phyloP scores from a whole-genome alignment of 2,888 invertebrate genomes.

The Gymnocheta viridis region DNA sequence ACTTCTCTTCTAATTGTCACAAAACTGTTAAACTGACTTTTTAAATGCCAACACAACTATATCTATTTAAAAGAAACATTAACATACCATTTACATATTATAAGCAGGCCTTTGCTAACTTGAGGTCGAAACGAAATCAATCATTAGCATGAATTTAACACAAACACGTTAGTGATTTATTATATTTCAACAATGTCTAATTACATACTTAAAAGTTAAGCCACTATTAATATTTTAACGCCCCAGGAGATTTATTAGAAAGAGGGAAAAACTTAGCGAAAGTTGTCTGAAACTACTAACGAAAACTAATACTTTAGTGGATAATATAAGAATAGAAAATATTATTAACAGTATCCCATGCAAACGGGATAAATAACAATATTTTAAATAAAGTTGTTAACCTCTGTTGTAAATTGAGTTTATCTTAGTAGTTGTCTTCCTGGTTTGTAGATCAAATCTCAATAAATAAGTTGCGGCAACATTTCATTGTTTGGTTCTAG shows the following conservation, averaged over 20 bases:
- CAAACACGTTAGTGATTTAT: neutral
- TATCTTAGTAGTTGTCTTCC: slow-evolving; percentile 46
- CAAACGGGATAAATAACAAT: neutral
- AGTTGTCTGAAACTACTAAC: slow-evolving; percentile 37
- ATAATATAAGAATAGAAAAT: neutral
- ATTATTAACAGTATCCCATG: neutral
- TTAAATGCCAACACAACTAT: too few relatives aligned
- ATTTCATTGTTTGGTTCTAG: neutral
- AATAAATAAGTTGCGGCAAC: neutral
- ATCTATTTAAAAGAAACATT: too few relatives aligned
- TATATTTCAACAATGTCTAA: slow-evolving; percentile 33
- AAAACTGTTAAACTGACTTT: too few relatives aligned
- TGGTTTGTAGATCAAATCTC: slow-evolving; percentile 44
- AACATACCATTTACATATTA: too few relatives aligned
- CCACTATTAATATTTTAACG: slow-evolving; percentile 25
- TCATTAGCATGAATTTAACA: neutral
- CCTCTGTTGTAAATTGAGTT: slow-evolving; percentile 54
- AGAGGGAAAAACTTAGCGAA: slow-evolving; percentile 32
- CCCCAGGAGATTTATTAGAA: slow-evolving; percentile 42
- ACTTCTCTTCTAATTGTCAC: too few relatives aligned
- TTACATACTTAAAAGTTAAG: slow-evolving; percentile 29
- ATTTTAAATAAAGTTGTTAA: slow-evolving; percentile 64
- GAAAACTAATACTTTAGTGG: neutral
- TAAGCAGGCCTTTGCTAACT: slow-evolving; percentile 4
- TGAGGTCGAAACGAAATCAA: neutral